Evolutionary conservation across 1,140 invertebrate species (phyloP), one percentile per base, ranked within the genome.

Genomic region (Calephelis nemesis): DNA sequence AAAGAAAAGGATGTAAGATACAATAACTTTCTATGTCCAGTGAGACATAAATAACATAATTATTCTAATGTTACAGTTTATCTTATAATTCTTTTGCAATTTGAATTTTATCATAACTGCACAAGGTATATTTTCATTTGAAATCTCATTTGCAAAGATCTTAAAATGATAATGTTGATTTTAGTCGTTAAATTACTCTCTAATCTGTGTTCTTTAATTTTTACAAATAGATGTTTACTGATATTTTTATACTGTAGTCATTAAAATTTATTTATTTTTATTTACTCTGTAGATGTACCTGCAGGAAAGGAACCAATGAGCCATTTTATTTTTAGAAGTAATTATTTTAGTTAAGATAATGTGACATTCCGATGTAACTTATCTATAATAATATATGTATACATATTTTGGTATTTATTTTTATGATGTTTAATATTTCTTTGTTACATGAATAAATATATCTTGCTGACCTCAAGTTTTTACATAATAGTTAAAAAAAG

Each of bases 1-100:
- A 91, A 75, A 79, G 82, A 74, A 84, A 79, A 50, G 89, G 88
- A 65, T 91, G 89, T 68, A 89, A 89, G 63, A 91, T 91, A 70
- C 89, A 91, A 63, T 81, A 73, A 64, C 58, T 67, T 66, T 62
- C 49, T 72, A 66, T 60, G 50, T 45, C 40, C 47, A 68, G 52
- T 62, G 42, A 40, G 30, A 63, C 42, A 67, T 13, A 15, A 63
- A 67, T 63, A 49, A 64, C 13, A 54, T 49, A 63, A 67, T 52
- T 47, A 69, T 15, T 58, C 69, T 67, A n/a, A 19, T 30, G 13
- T 5, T n/a, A 10, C 47, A 42, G 12, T 47, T 63, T 47, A 45
- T 47, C 42, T 4, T 63, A 45, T 30, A 10, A 54, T 4, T 58
- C 10, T 58, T 12, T 39, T 39, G 10, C 54, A 58, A 11, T 58